phyloP scores from a whole-genome alignment of 2,888 invertebrate species.

The Stenurella melanura region DNA sequence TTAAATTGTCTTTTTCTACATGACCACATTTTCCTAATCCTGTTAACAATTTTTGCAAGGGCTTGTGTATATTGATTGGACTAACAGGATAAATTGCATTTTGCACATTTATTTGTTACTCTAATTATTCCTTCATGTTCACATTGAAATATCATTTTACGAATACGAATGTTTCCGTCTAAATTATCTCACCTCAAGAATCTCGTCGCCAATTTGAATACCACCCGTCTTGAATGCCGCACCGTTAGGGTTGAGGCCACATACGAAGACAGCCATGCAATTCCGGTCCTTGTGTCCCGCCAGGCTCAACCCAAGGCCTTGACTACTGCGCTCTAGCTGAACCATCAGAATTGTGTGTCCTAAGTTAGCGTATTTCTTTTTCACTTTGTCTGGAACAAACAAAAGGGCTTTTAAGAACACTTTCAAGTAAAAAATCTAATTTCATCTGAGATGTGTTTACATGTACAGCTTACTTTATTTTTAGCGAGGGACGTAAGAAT shows the following conservation, averaged over 20 bases:
- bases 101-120: too few relatives aligned
- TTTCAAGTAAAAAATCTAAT: conserved; percentile 1
- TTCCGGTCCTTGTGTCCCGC: conserved; percentile 96
- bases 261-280: conserved; percentile 97
- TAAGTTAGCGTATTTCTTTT: conserved; percentile 91
- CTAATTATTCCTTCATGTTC: too few relatives aligned
- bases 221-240: conserved; percentile 83
- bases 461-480: neutral
- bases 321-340: conserved; percentile 83
- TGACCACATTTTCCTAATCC: too few relatives aligned
- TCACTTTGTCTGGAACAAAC: conserved; percentile 86
- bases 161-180: neutral
- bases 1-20: too few relatives aligned
- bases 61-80: too few relatives aligned
- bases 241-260: conserved; percentile 94
- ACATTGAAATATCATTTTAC: neutral
- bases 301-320: conserved; percentile 91
- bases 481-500: neutral
- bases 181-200: conserved; percentile 84
- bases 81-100: too few relatives aligned
- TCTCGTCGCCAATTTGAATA: conserved; percentile 94
- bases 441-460: conserved; percentile 4
- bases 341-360: conserved; percentile 83
- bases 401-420: conserved; percentile 15
- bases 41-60: too few relatives aligned